Evolutionary conservation across 1,140 invertebrate genomes (phyloP).

Genomic region (Drosophila kanapiae): DNA sequence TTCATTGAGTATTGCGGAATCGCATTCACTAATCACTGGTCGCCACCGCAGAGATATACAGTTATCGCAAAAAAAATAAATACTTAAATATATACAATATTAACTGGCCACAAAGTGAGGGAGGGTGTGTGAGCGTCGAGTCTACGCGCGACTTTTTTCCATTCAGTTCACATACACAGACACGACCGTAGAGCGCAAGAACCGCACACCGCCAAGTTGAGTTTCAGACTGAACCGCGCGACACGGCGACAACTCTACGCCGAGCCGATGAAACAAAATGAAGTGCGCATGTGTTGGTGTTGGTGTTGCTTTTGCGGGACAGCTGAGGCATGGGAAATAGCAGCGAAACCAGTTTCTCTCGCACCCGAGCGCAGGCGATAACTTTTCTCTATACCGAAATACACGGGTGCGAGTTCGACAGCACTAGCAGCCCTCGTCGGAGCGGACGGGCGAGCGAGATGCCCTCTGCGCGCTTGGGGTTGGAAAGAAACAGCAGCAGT

Average conservation of each 20-base stretch:
- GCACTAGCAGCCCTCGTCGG: conserved; percentile 32
- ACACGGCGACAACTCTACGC: conserved; percentile 64
- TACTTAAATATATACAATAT: conserved; percentile 25
- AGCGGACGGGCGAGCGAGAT: conserved; percentile 39
- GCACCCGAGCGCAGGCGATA: conserved; percentile 35
- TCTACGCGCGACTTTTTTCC: conserved; percentile 42
- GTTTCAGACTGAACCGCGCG: conserved; percentile 55
- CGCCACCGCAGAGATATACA: neutral
- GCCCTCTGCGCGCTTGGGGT: conserved; percentile 53
- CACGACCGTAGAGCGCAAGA: conserved; percentile 15
- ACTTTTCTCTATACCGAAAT: conserved; percentile 77
- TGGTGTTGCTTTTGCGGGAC: conserved; percentile 17
- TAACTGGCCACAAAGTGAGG: neutral
- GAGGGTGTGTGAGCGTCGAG: conserved; percentile 33
- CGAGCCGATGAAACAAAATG: conserved; percentile 66
- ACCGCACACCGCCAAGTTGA: conserved; percentile 64
- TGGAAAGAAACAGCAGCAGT: conserved; percentile 76
- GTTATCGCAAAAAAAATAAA: conserved; percentile 14
- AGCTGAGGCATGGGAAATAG: conserved; percentile 31
- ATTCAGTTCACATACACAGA: conserved; percentile 13
- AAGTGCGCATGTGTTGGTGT: conserved; percentile 68
- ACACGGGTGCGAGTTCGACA: conserved; percentile 59
- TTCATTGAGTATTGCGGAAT: conserved; percentile 31
- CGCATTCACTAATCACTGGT: conserved; percentile 31
- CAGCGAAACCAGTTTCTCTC: conserved; percentile 66